Evolutionary conservation across 2,113 vertebrate genomes (phyloP).

Genomic region (Oryzias melastigma): DNA sequence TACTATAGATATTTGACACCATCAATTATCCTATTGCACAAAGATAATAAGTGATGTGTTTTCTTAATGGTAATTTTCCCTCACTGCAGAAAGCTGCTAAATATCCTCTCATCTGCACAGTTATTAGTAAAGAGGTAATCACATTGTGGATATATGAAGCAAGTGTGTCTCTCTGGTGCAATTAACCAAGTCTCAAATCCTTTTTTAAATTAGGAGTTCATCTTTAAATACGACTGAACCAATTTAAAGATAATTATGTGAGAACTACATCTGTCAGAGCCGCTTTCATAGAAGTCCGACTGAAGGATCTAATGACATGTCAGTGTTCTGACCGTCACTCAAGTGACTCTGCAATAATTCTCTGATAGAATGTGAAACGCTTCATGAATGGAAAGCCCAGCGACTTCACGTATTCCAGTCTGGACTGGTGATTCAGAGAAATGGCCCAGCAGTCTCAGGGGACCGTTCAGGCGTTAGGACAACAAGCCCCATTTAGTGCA

Average conservation of each 20-base stretch:
- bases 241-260: neutral
- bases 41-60: too few species aligned
- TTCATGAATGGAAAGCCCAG: conserved; percentile 25
- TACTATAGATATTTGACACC: too few species aligned
- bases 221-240: neutral
- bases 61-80: too few species aligned
- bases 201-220: neutral
- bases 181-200: neutral
- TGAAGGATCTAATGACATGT: conserved; percentile 32
- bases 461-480: conserved; percentile 23
- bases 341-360: conserved; percentile 26
- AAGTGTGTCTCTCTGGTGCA: neutral
- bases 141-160: neutral
- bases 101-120: too few species aligned
- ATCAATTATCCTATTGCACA: too few species aligned
- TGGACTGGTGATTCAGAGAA: conserved; percentile 39
- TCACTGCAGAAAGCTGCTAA: too few species aligned
- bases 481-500: conserved; percentile 38
- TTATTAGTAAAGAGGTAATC: neutral
- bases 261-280: neutral
- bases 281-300: conserved; percentile 13
- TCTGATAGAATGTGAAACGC: conserved; percentile 35
- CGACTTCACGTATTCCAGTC: conserved; percentile 5
- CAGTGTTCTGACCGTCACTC: neutral
- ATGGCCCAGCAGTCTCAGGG: conserved; percentile 22